Percentiles rank a stretch among this genome's conserved stretches.
Evolutionary conservation across 64 coral and sea anemone species (phyloP).

Genomic region (Actinia equina): DNA sequence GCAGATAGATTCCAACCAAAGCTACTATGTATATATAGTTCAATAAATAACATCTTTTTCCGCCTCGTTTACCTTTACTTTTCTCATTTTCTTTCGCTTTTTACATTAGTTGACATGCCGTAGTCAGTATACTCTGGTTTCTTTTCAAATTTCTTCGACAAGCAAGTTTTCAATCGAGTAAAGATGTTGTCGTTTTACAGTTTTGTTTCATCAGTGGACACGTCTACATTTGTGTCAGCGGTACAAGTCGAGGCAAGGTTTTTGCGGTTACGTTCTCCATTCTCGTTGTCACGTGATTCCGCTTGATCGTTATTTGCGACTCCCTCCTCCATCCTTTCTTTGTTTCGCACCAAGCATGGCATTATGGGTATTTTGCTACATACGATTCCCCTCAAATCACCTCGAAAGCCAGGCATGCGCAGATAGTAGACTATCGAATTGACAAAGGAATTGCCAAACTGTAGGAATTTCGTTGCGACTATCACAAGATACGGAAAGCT

Average conservation of each 20-base stretch:
- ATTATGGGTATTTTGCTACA: background rate
- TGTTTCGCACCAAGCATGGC: background rate
- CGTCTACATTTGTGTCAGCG: background rate
- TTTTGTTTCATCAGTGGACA: conserved; percentile 6
- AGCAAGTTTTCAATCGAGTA: background rate
- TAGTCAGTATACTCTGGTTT: background rate
- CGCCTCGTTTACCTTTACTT: no score
- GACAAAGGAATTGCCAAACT: conserved; percentile 45
- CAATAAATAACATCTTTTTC: no score
- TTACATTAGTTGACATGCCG: no score
- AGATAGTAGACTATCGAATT: conserved; percentile 42
- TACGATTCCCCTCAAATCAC: background rate
- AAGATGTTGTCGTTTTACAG: background rate
- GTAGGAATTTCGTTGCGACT: conserved; percentile 32
- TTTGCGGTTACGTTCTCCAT: background rate
- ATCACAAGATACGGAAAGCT: background rate
- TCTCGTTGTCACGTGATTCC: background rate
- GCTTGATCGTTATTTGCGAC: background rate
- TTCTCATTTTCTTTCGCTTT: no score
- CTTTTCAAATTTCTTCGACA: background rate
- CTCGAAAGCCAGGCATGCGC: conserved; percentile 32
- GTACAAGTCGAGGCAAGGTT: background rate
- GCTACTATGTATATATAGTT: no score
- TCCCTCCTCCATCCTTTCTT: background rate
- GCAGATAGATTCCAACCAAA: no score